Evolutionary conservation across 2,797 vertebrate genomes (phyloP).

Genomic region (Gobio occitaniae): DNA sequence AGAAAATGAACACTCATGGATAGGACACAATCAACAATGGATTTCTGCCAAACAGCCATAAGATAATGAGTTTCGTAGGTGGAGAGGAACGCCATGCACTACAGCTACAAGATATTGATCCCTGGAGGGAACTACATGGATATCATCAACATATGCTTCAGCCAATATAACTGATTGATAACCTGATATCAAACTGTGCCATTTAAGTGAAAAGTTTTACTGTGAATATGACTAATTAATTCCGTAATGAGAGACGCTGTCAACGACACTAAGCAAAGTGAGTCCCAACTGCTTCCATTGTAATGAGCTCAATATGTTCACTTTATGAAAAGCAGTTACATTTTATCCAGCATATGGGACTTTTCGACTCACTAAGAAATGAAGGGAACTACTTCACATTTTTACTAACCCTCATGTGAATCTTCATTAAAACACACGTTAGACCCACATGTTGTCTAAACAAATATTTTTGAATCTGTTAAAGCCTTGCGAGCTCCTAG

Average conservation of each 20-base stretch:
- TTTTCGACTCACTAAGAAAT: background rate
- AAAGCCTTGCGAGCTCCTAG: background rate
- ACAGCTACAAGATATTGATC: slow-evolving; percentile 14
- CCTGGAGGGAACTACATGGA: background rate
- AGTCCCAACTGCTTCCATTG: background rate
- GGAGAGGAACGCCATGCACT: background rate
- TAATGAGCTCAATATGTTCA: background rate
- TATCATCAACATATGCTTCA: slow-evolving; percentile 15
- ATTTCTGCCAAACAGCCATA: slow-evolving; percentile 21
- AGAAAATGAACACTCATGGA: background rate
- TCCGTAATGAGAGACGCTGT: background rate
- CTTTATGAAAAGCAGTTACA: slow-evolving; percentile 8
- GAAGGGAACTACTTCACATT: background rate
- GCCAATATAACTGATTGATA: slow-evolving; percentile 7
- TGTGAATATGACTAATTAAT: slow-evolving; percentile 16
- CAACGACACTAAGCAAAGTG: background rate
- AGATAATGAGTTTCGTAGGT: slow-evolving; percentile 5
- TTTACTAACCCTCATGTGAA: background rate
- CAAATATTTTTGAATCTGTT: no score
- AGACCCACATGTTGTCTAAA: background rate
- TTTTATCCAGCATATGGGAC: slow-evolving; percentile 6
- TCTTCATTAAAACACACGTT: background rate
- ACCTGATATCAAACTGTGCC: slow-evolving; percentile 7
- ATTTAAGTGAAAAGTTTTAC: background rate
- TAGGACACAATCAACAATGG: background rate